Evolutionary conservation across 2,888 invertebrate species (phyloP), one percentile per base, ranked within the genome.

Genomic region (Tenthredo distinguenda): DNA sequence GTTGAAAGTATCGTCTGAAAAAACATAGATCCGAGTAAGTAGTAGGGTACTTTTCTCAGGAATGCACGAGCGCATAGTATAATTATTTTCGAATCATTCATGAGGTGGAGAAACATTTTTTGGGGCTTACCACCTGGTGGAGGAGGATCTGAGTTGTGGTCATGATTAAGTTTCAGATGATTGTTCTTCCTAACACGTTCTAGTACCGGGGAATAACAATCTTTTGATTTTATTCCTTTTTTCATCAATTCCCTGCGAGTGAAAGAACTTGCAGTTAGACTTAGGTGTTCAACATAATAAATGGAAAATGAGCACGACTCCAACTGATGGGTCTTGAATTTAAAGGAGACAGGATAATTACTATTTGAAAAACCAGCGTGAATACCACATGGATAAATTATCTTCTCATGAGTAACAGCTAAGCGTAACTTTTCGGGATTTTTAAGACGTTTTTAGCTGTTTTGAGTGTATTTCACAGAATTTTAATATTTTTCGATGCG

Each of bases 161-260:
- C 83, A 21, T 83, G 83, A 71, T 26, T 47, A 1, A 68, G 85
- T 82, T 89, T 88, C 85, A 90, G 84, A 62, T 88, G 81, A 86
- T 90, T 89, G 84, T 89, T 89, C 37, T 87, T 89, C 85, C 91
- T 92, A 3, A 94, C 94, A 76, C 93, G 89, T 58, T 93, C 91
- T 85, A 95, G 90, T 2, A 96, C 94, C 1, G 93, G 90, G 3
- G 94, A 94, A 92, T 95, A 96, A 87, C 95, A 95, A 89, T 94
- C 94, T 87, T 92, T 91, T 2, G 93, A 92, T 90, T 95, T 95
- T 18, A 93, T 90, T 31, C 90, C 88, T 87, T 92, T 91, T 86
- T 92, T 92, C n/a, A 94, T 87, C 85, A 92, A 92, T 85, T 94
- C 94, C 86, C 94, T 94, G 87, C 34, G 87, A 86, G 12, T 79